Percentiles rank a stretch among this genome's conserved stretches.
Conservation (phyloP, 2,888 invertebrate species). For the Myopa testacea region DNA sequence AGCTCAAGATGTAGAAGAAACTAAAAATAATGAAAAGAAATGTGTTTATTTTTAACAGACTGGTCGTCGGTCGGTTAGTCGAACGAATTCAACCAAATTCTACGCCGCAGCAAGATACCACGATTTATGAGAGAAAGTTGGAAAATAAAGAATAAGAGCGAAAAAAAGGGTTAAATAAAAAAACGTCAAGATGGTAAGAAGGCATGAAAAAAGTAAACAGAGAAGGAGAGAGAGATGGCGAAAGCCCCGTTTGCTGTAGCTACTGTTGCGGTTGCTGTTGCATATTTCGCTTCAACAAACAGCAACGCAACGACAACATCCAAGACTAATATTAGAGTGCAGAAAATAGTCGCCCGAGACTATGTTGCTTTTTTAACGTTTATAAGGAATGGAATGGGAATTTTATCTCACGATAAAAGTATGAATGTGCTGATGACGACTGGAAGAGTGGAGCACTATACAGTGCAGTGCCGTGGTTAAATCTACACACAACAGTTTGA, state of each 20-base stretch:
- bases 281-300: too few species aligned
- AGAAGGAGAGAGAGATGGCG: slow-evolving; percentile 12
- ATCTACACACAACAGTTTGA: too few species aligned
- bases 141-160: slow-evolving; percentile 29
- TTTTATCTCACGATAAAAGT: too few species aligned
- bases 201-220: neutral
- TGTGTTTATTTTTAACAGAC: neutral
- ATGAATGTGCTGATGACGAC: too few species aligned
- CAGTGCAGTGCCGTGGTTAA: too few species aligned
- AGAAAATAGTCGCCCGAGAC: neutral
- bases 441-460: too few species aligned
- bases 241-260: too few species aligned
- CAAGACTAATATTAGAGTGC: neutral
- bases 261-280: too few species aligned
- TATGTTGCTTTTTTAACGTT: too few species aligned
- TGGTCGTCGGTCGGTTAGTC: neutral
- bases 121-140: slow-evolving; percentile 36
- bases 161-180: slow-evolving; percentile 1
- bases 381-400: too few species aligned
- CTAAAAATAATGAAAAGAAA: slow-evolving; percentile 1
- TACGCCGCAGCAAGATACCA: slow-evolving; percentile 32
- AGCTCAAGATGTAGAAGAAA: neutral
- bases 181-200: slow-evolving; percentile 4
- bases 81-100: slow-evolving; percentile 39
- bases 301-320: neutral